Conservation (phyloP, 2,113 vertebrate species). For the Microtus montanus region DNA sequence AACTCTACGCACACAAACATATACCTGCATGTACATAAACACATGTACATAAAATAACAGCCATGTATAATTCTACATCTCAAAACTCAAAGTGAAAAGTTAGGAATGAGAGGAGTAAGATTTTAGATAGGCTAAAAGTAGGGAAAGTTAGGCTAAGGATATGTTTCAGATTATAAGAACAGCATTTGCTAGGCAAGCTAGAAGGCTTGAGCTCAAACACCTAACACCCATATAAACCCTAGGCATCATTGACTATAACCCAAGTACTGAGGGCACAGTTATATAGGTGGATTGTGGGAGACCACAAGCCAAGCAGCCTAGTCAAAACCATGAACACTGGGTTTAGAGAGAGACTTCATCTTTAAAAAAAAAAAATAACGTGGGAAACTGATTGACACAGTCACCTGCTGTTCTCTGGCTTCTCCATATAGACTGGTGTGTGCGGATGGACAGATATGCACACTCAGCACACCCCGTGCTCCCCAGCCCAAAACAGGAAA, state of each 20-base stretch:
- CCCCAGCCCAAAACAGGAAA: not conserved
- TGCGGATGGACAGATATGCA: not conserved
- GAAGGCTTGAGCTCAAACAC: not conserved
- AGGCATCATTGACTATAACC: too few relatives aligned
- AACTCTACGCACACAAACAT: not conserved
- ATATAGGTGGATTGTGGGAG: not conserved
- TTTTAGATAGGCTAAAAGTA: slow-evolving; percentile 12
- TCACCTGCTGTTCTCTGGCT: not conserved
- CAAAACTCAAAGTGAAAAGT: not conserved
- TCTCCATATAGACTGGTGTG: not conserved
- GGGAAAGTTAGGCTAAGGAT: not conserved
- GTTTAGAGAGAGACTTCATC: not conserved
- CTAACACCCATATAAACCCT: not conserved
- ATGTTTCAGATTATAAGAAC: not conserved
- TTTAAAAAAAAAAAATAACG: not conserved
- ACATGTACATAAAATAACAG: not conserved
- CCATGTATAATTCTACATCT: not conserved
- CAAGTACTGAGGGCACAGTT: not conserved
- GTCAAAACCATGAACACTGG: not conserved
- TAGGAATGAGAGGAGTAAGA: not conserved
- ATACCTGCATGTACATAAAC: too few relatives aligned
- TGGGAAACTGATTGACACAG: not conserved
- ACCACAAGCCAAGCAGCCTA: not conserved
- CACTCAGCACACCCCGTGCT: not conserved
- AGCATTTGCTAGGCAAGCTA: not conserved